These are phyloP conservation scores for Matsumurasca onukii DNA, from an alignment of 1,140 invertebrate genomes.

Conservation along the genomic window DNA sequence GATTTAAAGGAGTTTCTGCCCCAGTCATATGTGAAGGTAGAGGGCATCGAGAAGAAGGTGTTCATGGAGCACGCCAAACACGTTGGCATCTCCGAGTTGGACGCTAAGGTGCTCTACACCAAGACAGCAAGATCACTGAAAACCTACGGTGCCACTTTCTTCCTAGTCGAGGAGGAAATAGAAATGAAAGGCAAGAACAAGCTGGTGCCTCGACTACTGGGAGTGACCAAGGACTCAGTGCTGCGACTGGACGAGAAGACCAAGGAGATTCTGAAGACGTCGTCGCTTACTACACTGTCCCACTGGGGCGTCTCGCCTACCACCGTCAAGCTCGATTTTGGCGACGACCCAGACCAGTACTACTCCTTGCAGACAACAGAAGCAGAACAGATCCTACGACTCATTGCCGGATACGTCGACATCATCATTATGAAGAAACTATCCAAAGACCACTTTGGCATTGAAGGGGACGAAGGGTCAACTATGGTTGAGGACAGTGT, in stretches of 20 bases:
- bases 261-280: slow-evolving; percentile 94
- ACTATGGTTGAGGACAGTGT: slow-evolving; percentile 98
- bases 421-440: slow-evolving; percentile 98
- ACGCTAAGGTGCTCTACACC: slow-evolving; percentile 96
- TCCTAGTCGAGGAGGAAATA: slow-evolving; percentile 79
- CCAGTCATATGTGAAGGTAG: slow-evolving; percentile 92
- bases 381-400: slow-evolving; percentile 96
- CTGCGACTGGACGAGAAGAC: slow-evolving; percentile 96
- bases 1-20: slow-evolving; percentile 97
- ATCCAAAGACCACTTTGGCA: slow-evolving; percentile 95
- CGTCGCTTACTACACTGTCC: slow-evolving; percentile 95
- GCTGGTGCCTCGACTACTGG: not conserved
- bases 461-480: slow-evolving; percentile 98
- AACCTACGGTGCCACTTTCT: slow-evolving; percentile 99
- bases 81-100: slow-evolving; percentile 80
- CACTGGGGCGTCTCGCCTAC: slow-evolving; percentile 98
- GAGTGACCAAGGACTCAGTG: slow-evolving; percentile 72
- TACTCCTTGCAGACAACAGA: slow-evolving; percentile 99
- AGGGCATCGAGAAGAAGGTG: slow-evolving; percentile 96
- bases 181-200: not conserved
- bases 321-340: slow-evolving; percentile 99
- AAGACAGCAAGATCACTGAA: slow-evolving; percentile 91
- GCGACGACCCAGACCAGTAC: slow-evolving; percentile 98
- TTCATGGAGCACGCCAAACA: slow-evolving; percentile 88
- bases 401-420: slow-evolving; percentile 99